phyloP scores from a whole-genome alignment of 2,113 vertebrate genomes.

The Deroptyus accipitrinus region DNA sequence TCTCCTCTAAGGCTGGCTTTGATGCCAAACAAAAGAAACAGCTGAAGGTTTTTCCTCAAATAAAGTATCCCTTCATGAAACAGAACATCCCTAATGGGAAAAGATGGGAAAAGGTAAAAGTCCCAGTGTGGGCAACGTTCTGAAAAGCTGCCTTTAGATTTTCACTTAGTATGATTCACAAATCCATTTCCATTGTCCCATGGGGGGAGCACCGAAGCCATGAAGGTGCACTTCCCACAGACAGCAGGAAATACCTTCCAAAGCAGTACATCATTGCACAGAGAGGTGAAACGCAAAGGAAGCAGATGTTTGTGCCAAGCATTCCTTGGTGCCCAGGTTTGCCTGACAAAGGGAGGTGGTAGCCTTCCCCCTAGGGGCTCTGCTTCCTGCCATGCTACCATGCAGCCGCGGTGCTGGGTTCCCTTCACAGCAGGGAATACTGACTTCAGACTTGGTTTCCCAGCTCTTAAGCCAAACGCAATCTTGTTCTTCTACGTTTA shows the following conservation, averaged over 20 bases:
- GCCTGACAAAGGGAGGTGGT: background rate
- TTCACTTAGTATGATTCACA: background rate
- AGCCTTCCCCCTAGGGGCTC: background rate
- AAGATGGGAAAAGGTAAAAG: background rate
- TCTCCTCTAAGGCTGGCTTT: background rate
- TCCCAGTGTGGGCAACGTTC: background rate
- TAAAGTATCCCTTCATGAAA: background rate
- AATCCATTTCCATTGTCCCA: background rate
- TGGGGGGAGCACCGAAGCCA: fast-evolving
- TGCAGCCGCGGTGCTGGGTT: background rate
- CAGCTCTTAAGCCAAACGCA: background rate
- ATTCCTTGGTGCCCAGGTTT: background rate
- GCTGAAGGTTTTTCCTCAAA: background rate
- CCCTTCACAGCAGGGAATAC: background rate
- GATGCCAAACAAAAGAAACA: slow-evolving; percentile 44
- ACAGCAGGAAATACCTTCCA: background rate
- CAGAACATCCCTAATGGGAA: background rate
- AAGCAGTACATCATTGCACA: fast-evolving
- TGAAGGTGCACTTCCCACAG: background rate
- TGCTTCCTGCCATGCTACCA: background rate
- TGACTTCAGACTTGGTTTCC: background rate
- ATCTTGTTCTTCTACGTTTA: background rate
- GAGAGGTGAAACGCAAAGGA: background rate
- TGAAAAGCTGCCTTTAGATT: background rate
- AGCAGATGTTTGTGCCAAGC: background rate